Evolutionary conservation across 1,140 invertebrate species (phyloP).

Genomic region (Lepidurus apus): DNA sequence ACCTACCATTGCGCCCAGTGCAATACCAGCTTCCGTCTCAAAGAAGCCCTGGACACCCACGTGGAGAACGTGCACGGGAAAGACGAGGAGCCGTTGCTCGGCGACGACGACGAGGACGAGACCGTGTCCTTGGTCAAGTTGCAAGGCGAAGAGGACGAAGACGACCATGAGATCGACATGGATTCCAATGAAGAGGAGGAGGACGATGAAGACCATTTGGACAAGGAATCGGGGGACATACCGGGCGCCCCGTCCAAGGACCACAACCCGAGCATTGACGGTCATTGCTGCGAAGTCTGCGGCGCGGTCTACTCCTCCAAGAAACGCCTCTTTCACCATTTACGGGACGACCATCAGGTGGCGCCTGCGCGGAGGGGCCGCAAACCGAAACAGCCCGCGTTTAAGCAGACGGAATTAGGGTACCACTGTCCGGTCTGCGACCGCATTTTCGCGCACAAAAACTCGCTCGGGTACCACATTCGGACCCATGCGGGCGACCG

Average conservation of each 20-base stretch:
- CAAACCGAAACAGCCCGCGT: conserved; percentile 37
- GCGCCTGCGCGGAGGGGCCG: conserved; percentile 31
- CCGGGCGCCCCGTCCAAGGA: conserved; percentile 10
- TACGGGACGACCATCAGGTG: conserved; percentile 38
- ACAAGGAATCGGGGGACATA: conserved; percentile 24
- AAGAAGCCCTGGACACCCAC: conserved; percentile 60
- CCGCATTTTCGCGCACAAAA: conserved; percentile 69
- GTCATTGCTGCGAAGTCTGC: conserved; percentile 42
- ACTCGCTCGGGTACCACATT: conserved; percentile 77
- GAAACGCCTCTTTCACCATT: conserved; percentile 39
- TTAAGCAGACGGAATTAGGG: conserved; percentile 37
- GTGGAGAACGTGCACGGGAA: conserved; percentile 40
- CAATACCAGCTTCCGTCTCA: conserved; percentile 57
- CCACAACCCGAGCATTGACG: conserved; percentile 41
- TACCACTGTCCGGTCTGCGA: conserved; percentile 62
- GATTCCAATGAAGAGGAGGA: conserved; percentile 45
- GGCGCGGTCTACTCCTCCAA: conserved; percentile 41
- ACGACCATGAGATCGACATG: conserved; percentile 42
- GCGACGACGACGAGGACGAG: conserved; percentile 75
- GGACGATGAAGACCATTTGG: conserved; percentile 41
- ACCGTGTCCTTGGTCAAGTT: conserved; percentile 45
- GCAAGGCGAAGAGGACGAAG: conserved; percentile 36
- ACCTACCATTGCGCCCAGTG: conserved; percentile 53
- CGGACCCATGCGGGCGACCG: conserved; percentile 68
- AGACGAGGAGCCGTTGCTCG: conserved; percentile 47